Evolutionary conservation across 2,113 vertebrate genomes (phyloP), one percentile per base, ranked within the genome.

Genomic region (Cromileptes altivelis): DNA sequence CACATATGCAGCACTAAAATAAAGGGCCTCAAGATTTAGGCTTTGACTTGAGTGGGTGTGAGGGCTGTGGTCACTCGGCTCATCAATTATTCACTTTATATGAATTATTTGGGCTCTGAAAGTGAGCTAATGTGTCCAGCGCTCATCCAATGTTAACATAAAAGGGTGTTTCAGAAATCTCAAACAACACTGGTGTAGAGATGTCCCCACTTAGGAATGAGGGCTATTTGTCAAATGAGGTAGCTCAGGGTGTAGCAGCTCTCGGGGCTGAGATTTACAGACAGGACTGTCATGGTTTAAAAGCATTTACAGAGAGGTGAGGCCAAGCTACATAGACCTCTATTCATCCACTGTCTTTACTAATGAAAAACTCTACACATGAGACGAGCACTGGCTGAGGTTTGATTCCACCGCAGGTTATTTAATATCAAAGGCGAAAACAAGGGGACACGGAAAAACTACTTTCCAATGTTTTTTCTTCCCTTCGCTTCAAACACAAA

Each of bases 381-480:
- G 85, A 93, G 90, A 90, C 81, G 47, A 81, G 85, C 87, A 60
- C 81, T 80, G 81, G 85, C 85, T 42, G 88, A 30, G 90, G 88
- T 91, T 89, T 79, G 88, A 94, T 91, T 91, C 92, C 80, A 91
- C 89, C 75, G 40, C 78, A 62, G 79, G 88, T 88, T 87, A 88
- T 92, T 92, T 90, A 81, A 90, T 94, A 95, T 96, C 91, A 95
- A 94, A 94, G 86, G 73, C 68, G 21, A 90, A 92, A 94, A 92
- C 85, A 91, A 93, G 90, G 88, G 82, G 89, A 93, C 84, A 89
- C 47, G 88, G 93, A 92, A 90, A 92, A 93, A 94, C 78, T 88
- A 79, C 89, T 94, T 92, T 94, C 93, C 90, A 75, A 87, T 92
- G 94, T 94, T 94, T 94, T 92, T 92, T 83, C 93, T 95, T 86